These are phyloP conservation scores for Hirudo medicinalis DNA, from an alignment of 1,140 invertebrate species.

Conservation along the genomic window DNA sequence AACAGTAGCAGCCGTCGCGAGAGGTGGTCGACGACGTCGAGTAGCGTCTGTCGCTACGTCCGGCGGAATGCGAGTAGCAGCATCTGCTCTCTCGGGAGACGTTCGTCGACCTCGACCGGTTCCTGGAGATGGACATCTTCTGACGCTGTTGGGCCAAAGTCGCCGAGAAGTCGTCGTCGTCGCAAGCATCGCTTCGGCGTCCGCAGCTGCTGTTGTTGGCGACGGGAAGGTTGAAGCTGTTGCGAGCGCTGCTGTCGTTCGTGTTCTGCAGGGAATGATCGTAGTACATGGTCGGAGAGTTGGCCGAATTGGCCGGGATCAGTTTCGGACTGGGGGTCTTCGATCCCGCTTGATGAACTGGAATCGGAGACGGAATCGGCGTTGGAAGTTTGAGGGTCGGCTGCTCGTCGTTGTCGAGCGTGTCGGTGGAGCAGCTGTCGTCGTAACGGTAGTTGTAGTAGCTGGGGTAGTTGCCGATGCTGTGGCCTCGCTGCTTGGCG, in stretches of 20 bases:
- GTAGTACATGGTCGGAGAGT: neutral
- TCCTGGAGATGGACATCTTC: neutral
- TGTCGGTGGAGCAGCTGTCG: slow-evolving; percentile 10
- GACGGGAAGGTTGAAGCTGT: neutral
- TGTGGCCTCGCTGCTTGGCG: slow-evolving; percentile 4
- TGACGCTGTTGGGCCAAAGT: neutral
- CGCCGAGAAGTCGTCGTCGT: neutral
- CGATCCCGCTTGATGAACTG: neutral
- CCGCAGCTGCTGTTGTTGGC: neutral
- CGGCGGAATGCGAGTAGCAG: neutral
- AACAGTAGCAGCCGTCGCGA: neutral
- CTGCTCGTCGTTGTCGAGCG: neutral
- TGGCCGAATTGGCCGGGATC: neutral
- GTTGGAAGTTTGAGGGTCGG: neutral
- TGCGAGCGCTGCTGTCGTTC: neutral
- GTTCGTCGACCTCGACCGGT: neutral
- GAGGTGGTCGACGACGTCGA: neutral
- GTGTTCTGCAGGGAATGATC: neutral
- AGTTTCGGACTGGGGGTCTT: slow-evolving; percentile 10
- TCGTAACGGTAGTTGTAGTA: slow-evolving; percentile 12
- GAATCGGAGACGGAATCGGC: neutral
- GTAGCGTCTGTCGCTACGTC: slow-evolving; percentile 3
- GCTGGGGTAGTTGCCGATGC: neutral
- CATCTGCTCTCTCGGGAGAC: neutral
- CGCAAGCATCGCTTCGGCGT: neutral